Evolutionary conservation across 2,888 invertebrate genomes (phyloP), one percentile per base, ranked within the genome.

Genomic region (Drosophila infuscata): DNA sequence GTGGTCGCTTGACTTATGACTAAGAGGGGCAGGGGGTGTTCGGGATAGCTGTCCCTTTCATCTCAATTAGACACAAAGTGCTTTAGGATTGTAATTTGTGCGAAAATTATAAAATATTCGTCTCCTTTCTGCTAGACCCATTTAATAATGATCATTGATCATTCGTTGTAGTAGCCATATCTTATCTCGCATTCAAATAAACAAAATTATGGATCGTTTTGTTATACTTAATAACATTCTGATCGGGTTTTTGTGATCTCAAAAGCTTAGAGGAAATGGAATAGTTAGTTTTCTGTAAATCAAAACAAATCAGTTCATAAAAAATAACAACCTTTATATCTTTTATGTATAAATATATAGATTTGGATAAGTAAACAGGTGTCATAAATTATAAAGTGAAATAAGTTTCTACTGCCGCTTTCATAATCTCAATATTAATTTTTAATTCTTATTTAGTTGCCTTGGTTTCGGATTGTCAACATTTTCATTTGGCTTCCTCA

Each of bases 1-100:
- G 66, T 80, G 81, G 69, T 80, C 64, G 59, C n/a, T 51, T 12
- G 25, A 46, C 25, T 25, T 46, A 25, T 20, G 7, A 32, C n/a
- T 15, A 15, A 15, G 3, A 25, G 43, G 11, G 1, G 20, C 0
- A 11, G 11, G 2, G 20, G 11, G 1, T 20, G n/a, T 11, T 20
- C 0, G 5, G 3, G 0, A 11, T 43, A 5, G 41, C 41, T 41
- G n/a, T 11, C 11, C 20, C 43, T 2, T 20, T 20, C 46, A 46
- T 46, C 46, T 46, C 15, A 46, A 25, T 46, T 15, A 46, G 15
- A 46, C 25, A 8, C 15, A 15, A 15, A 46, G 7, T 25, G 8
- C 0, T 46, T 8, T 20, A 0, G 3, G 7, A 46, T 46, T 20
- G 1, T 3, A 20, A 46, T 12, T 12, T 46, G 46, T 20, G 20